phyloP scores from a whole-genome alignment of 1,140 invertebrate species.

The Nebria ingens region DNA sequence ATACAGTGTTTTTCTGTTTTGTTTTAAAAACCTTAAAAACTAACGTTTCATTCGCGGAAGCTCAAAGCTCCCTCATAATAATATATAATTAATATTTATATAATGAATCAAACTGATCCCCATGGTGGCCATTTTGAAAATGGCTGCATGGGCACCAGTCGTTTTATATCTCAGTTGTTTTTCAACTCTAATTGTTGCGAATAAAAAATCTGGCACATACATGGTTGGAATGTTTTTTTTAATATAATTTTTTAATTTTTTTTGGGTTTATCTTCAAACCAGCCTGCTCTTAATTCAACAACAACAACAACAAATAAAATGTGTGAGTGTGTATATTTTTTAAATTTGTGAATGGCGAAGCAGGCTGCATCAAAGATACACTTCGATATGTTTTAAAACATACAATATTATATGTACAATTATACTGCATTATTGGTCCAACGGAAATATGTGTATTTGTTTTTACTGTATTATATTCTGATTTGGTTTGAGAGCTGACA shows the following conservation, averaged over 20 bases:
- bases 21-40: slow-evolving; percentile 29
- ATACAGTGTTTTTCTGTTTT: too few species aligned
- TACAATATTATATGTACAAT: slow-evolving; percentile 33
- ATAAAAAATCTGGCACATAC: slow-evolving; percentile 40
- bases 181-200: slow-evolving; percentile 30
- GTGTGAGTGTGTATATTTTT: background rate
- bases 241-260: slow-evolving; percentile 23
- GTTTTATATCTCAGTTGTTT: slow-evolving; percentile 23
- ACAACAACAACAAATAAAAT: background rate
- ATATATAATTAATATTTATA: slow-evolving; percentile 21
- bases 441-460: slow-evolving; percentile 34
- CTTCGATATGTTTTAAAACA: slow-evolving; percentile 16
- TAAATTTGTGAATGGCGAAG: slow-evolving; percentile 25
- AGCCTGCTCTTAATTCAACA: background rate
- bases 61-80: slow-evolving; percentile 23
- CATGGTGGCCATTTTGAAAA: background rate
- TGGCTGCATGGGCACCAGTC: slow-evolving; percentile 22
- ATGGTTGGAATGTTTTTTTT: slow-evolving; percentile 39
- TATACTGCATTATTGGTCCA: slow-evolving; percentile 35
- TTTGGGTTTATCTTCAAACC: background rate
- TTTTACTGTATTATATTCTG: slow-evolving; percentile 29
- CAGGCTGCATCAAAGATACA: slow-evolving; percentile 37
- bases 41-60: slow-evolving; percentile 20
- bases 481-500: slow-evolving; percentile 29
- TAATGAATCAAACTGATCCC: slow-evolving; percentile 23